Evolutionary conservation across 2,113 vertebrate genomes (phyloP).

Genomic region (Takifugu bimaculatus): DNA sequence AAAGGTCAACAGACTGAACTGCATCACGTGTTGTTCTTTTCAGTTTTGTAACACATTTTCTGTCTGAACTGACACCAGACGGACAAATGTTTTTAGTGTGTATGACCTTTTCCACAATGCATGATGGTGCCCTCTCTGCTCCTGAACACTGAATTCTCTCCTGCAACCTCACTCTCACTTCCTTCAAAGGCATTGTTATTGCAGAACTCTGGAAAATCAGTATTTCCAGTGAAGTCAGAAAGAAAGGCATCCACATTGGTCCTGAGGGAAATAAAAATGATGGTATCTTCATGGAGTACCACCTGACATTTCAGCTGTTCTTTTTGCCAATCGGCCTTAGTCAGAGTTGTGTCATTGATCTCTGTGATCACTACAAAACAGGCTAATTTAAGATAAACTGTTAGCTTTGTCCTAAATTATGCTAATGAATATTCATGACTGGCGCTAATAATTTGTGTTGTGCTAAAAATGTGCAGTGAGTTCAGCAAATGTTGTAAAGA

Average conservation of each 20-base stretch:
- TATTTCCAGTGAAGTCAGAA: not conserved
- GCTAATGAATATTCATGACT: conserved; percentile 46
- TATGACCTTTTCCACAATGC: not conserved
- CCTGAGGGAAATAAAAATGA: not conserved
- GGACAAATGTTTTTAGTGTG: conserved; percentile 2
- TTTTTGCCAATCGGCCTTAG: not conserved
- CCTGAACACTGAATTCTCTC: not conserved
- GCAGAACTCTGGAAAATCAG: not conserved
- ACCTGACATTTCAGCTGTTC: not conserved
- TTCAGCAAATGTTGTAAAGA: conserved; percentile 42
- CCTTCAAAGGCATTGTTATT: not conserved
- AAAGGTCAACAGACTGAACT: conserved; percentile 18
- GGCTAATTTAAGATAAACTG: no score
- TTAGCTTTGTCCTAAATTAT: no score
- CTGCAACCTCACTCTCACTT: not conserved
- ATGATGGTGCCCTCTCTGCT: not conserved
- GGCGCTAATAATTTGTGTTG: conserved; percentile 73
- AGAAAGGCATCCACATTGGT: not conserved
- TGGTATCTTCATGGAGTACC: conserved; percentile 1
- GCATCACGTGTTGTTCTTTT: conserved; percentile 22
- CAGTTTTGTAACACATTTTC: conserved; percentile 3
- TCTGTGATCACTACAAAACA: no score
- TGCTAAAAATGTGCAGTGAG: conserved; percentile 70
- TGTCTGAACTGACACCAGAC: conserved; percentile 11
- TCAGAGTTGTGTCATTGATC: not conserved